These are phyloP conservation scores for Coelinius sp. DNA, from an alignment of 2,888 invertebrate species.

Conservation along the genomic window DNA sequence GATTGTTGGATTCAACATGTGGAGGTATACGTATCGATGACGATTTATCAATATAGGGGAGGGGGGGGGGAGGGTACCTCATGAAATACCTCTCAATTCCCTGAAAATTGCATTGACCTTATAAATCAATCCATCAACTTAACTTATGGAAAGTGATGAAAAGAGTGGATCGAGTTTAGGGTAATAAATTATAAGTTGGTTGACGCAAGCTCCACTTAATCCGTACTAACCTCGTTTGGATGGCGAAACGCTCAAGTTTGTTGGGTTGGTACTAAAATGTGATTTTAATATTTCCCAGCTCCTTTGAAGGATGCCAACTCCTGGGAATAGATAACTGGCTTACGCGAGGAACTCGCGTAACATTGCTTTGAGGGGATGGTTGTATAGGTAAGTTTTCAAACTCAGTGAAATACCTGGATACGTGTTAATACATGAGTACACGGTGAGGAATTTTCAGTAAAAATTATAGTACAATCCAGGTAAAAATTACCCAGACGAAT, in stretches of 20 bases:
- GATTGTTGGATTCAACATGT: no score
- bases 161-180: conserved; percentile 27
- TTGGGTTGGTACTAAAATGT: conserved; percentile 58
- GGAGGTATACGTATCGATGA: background rate
- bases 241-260: conserved; percentile 46
- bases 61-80: conserved; percentile 49
- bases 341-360: conserved; percentile 46
- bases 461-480: no score
- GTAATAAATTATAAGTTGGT: conserved; percentile 54
- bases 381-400: conserved; percentile 59
- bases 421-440: conserved; percentile 40
- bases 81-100: background rate
- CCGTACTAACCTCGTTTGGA: conserved; percentile 48
- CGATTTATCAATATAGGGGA: conserved; percentile 60
- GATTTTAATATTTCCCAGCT: conserved; percentile 67
- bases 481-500: no score
- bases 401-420: conserved; percentile 63
- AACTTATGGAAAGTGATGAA: background rate
- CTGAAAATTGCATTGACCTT: background rate
- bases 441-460: no score
- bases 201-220: conserved; percentile 61
- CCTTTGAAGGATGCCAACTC: conserved; percentile 62
- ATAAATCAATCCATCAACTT: conserved; percentile 40
- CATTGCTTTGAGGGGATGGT: conserved; percentile 45
- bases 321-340: conserved; percentile 64